Evolutionary conservation across 2,888 invertebrate species (phyloP), one percentile per base, ranked within the genome.

Genomic region (Chalcis sispes): DNA sequence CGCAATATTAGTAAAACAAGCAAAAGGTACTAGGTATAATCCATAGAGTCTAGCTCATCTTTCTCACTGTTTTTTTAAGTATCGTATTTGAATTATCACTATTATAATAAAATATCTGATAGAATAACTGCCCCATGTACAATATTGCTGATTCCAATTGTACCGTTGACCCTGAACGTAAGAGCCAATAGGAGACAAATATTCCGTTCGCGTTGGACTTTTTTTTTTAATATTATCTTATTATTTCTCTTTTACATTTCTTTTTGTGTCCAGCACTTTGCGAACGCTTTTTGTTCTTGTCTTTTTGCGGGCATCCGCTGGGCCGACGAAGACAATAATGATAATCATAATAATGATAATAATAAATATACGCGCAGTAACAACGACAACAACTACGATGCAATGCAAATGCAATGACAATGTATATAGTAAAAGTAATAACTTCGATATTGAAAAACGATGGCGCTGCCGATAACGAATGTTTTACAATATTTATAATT

Each of bases 91-190:
- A 82, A 81, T 83, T 83, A 80, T 81, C 75, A 70, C 80, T 82
- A 81, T 81, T 82, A 79, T 79, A 80, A 83, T 83, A 82, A 83
- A 82, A 82, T 82, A 82, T 82, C 79, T 80, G 80, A 80, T 79
- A 80, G 79, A 80, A 78, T 82, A 82, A 81, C 79, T 83, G 81
- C 77, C 82, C 74, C 80, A 79, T 79, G 77, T 80, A 80, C 77
- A 72, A 79, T 80, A 83, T 82, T 83, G 81, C 81, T 82, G 81
- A 80, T 80, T 76, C 20, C 29, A 71, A 70, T 66, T 40, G 69
- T 81, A 76, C 69, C 72, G 50, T 72, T 73, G 79, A 56, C 71
- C 72, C 71, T 64, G 67, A 79, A 78, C 79, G 64, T 58, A 74
- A 78, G 77, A 79, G 70, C 62, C 76, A 61, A 20, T 62, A 36